Evolutionary conservation across 2,113 vertebrate species (phyloP).

Genomic region (Dipodomys ordii): DNA sequence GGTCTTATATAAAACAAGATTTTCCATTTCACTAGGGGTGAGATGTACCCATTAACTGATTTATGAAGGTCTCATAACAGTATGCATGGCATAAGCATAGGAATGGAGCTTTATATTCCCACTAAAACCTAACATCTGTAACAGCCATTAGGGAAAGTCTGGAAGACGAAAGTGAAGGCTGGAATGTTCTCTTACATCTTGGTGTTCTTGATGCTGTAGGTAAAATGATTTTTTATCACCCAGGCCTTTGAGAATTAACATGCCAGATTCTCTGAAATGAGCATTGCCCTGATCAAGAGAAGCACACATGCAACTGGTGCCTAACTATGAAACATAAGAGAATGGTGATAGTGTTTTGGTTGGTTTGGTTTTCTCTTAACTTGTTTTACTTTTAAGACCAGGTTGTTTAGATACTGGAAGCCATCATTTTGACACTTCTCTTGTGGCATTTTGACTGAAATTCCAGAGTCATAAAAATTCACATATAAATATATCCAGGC

Average conservation of each 20-base stretch:
- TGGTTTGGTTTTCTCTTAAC: not conserved
- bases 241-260: not conserved
- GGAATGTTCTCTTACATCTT: not conserved
- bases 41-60: not conserved
- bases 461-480: conserved; percentile 31
- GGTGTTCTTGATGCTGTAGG: not conserved
- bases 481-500: conserved; percentile 56
- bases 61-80: not conserved
- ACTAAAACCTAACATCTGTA: not conserved
- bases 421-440: conserved; percentile 46
- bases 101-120: not conserved
- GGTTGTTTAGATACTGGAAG: conserved; percentile 21
- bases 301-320: not conserved
- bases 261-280: conserved; percentile 25
- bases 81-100: not conserved
- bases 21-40: not conserved
- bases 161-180: not conserved
- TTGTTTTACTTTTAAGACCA: conserved; percentile 30
- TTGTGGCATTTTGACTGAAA: conserved; percentile 34
- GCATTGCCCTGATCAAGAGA: not conserved
- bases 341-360: conserved; percentile 5
- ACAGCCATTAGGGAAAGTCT: not conserved
- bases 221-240: conserved; percentile 42
- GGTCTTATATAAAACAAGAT: not conserved
- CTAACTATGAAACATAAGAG: not conserved